A percentile compares a stretch with the other conserved stretches of the same genome.
These are phyloP conservation scores for Otocyon megalotis DNA, from an alignment of 2,113 vertebrate genomes.

Conservation along the genomic window DNA sequence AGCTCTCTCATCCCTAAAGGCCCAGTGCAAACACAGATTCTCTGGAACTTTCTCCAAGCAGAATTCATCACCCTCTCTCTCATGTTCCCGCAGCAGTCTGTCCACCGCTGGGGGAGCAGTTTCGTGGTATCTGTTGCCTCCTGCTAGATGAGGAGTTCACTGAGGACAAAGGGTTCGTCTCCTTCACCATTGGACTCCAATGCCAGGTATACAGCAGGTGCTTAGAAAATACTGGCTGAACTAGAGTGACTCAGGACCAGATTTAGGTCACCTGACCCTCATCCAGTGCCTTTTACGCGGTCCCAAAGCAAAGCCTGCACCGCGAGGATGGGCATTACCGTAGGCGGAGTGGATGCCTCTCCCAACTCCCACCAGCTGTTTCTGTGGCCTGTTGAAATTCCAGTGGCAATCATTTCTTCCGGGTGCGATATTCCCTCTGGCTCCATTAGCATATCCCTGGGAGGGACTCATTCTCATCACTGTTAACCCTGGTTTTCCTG, in stretches of 20 bases:
- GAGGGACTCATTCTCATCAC: neutral
- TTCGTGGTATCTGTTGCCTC: neutral
- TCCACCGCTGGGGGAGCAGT: neutral
- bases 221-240: neutral
- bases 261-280: neutral
- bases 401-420: neutral
- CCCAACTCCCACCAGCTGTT: neutral
- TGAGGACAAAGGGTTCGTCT: neutral
- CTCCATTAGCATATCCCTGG: neutral
- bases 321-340: neutral
- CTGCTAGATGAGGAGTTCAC: neutral
- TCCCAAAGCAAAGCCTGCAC: neutral
- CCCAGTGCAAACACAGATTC: neutral
- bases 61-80: neutral
- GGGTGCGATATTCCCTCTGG: neutral
- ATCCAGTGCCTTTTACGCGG: neutral
- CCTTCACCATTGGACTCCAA: neutral
- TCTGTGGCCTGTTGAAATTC: neutral
- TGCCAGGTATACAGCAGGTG: neutral
- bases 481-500: neutral
- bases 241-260: neutral
- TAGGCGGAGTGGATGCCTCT: neutral
- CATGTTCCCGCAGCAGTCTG: neutral
- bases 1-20: neutral
- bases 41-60: neutral